Evolutionary conservation across 1,140 invertebrate genomes (phyloP).

Genomic region (Bombus sibiricus): DNA sequence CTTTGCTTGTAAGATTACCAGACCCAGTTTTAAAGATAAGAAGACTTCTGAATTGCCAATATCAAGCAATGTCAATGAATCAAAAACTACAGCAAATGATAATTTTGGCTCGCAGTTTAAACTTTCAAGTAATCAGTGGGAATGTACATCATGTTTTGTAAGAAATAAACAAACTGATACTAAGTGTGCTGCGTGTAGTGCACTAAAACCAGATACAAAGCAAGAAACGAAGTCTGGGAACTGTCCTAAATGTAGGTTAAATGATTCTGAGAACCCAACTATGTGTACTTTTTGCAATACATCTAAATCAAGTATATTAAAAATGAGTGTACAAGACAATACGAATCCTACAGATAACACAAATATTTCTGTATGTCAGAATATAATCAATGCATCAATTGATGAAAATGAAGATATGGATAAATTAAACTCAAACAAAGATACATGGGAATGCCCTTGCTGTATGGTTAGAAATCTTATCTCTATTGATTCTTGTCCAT

Average conservation of each 20-base stretch:
- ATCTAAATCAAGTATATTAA: slow-evolving; percentile 81
- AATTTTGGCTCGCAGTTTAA: slow-evolving; percentile 84
- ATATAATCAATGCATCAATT: not conserved
- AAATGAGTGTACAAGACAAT: slow-evolving; percentile 28
- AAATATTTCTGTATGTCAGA: not conserved
- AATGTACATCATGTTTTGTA: slow-evolving; percentile 87
- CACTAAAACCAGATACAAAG: slow-evolving; percentile 80
- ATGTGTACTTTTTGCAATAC: slow-evolving; percentile 87
- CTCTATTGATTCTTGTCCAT: slow-evolving; percentile 85
- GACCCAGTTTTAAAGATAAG: slow-evolving; percentile 47
- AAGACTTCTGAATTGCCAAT: slow-evolving; percentile 26
- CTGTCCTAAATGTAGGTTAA: slow-evolving; percentile 86
- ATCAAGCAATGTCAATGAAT: not conserved
- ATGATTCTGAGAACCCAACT: slow-evolving; percentile 83
- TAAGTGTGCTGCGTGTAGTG: slow-evolving; percentile 87
- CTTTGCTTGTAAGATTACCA: slow-evolving; percentile 74
- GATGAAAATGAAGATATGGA: slow-evolving; percentile 34
- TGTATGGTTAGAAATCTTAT: slow-evolving; percentile 85
- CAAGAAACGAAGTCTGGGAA: slow-evolving; percentile 82
- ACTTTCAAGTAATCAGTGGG: slow-evolving; percentile 84
- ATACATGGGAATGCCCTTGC: slow-evolving; percentile 84
- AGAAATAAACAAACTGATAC: slow-evolving; percentile 84
- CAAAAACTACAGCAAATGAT: slow-evolving; percentile 39
- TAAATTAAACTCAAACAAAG: slow-evolving; percentile 76
- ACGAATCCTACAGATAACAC: slow-evolving; percentile 2